Conservation (phyloP, 2,797 vertebrate species). For the Lagocephalus sceleratus region DNA sequence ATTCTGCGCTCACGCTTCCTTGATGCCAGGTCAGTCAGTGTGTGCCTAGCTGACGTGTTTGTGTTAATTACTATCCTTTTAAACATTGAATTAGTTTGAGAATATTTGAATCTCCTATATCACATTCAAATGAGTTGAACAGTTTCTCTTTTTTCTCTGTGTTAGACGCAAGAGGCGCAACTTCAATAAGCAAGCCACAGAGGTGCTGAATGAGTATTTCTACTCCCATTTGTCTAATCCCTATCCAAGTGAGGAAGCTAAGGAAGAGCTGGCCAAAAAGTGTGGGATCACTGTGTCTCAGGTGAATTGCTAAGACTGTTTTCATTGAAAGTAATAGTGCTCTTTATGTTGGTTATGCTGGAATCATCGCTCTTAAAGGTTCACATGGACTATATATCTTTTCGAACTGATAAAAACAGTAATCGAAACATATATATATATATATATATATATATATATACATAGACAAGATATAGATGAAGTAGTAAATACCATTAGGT, state of each 20-base stretch:
- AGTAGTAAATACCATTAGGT: too few relatives aligned
- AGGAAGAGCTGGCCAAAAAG: slow-evolving; percentile 98
- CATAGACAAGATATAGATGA: too few relatives aligned
- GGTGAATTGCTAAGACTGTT: slow-evolving; percentile 67
- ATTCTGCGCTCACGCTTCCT: slow-evolving; percentile 91
- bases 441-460: too few relatives aligned
- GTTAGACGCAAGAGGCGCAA: slow-evolving; percentile 96
- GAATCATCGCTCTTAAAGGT: too few relatives aligned
- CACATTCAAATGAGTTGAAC: slow-evolving; percentile 17
- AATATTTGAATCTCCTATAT: slow-evolving; percentile 3
- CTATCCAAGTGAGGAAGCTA: slow-evolving; percentile 99
- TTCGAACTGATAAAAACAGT: too few relatives aligned
- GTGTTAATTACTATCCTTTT: neutral
- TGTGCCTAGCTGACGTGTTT: slow-evolving; percentile 31
- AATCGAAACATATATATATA: too few relatives aligned
- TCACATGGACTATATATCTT: neutral
- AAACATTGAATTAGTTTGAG: slow-evolving; percentile 4
- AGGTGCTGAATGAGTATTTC: slow-evolving; percentile 99
- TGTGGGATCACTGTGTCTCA: slow-evolving; percentile 98
- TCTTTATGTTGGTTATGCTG: too few relatives aligned
- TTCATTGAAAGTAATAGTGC: neutral
- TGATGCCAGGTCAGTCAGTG: slow-evolving; percentile 82
- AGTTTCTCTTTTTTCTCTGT: slow-evolving; percentile 23
- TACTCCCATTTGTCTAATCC: slow-evolving; percentile 99
- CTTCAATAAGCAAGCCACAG: slow-evolving; percentile 99